Conservation (phyloP, 2,888 invertebrate genomes). For the Melinopterus prodromus region DNA sequence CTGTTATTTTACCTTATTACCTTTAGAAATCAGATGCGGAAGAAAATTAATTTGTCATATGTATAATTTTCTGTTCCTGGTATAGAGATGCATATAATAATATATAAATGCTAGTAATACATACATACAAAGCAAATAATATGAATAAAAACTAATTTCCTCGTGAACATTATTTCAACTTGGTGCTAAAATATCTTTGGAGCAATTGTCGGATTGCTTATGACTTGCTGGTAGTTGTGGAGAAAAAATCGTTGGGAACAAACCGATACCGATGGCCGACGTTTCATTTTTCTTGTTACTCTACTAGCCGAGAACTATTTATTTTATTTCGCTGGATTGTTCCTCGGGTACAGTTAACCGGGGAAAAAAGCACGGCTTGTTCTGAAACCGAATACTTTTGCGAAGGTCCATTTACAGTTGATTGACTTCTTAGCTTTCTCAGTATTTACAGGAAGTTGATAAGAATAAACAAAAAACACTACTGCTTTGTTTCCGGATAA, state of each 20-base stretch:
- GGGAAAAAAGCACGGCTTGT: neutral
- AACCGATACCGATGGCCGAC: neutral
- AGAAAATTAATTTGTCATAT: no score
- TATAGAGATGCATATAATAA: no score
- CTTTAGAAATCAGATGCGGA: no score
- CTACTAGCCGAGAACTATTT: neutral
- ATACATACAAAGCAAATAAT: no score
- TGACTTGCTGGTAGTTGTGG: neutral
- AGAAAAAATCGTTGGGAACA: neutral
- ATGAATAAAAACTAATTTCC: neutral
- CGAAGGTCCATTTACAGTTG: neutral
- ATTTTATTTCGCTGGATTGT: neutral
- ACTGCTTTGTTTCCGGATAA: neutral
- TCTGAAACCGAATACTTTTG: neutral
- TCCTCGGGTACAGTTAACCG: neutral
- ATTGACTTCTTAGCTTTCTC: neutral
- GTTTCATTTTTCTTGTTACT: neutral
- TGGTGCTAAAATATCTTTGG: neutral
- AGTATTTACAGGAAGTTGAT: neutral
- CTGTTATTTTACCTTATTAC: no score
- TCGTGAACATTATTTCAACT: neutral
- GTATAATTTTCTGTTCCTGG: no score
- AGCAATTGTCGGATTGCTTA: neutral
- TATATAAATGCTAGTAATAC: no score
- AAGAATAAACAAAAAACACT: neutral